A percentile compares a stretch with the other conserved stretches of the same genome.
Conservation (phyloP, 1,140 invertebrate genomes). For the Sitodiplosis mosellana region DNA sequence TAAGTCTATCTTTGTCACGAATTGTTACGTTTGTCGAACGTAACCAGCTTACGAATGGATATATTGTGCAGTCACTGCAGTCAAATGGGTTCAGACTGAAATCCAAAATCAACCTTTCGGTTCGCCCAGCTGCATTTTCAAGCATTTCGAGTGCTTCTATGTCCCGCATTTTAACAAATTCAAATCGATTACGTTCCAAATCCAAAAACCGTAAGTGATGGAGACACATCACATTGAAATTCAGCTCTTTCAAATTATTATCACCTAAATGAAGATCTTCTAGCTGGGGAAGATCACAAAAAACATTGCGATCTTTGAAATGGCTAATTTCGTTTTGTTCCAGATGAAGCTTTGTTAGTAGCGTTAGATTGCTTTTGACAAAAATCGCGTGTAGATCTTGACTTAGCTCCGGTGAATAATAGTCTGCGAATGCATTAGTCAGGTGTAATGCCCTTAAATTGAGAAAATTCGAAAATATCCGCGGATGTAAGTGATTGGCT, state of each 20-base stretch:
- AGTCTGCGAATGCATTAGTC: conserved; percentile 56
- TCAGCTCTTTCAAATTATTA: conserved; percentile 38
- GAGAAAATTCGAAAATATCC: conserved; percentile 60
- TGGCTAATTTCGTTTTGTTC: conserved; percentile 59
- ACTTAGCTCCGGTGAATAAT: conserved; percentile 37
- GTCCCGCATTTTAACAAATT: conserved; percentile 34
- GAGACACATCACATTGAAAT: conserved; percentile 49
- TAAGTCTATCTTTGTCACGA: conserved; percentile 33
- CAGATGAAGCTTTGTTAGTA: conserved; percentile 50
- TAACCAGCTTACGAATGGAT: conserved; percentile 43
- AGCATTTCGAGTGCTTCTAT: conserved; percentile 37
- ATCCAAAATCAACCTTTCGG: conserved; percentile 41
- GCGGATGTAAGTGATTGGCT: conserved; percentile 42
- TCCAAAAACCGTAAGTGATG: conserved; percentile 47
- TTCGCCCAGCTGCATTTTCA: conserved; percentile 24
- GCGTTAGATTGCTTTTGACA: conserved; percentile 43
- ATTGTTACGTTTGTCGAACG: conserved; percentile 38
- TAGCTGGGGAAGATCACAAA: conserved; percentile 48
- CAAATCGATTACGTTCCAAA: conserved; percentile 48
- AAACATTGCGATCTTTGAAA: conserved; percentile 43
- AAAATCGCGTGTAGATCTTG: conserved; percentile 54
- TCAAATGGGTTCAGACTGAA: conserved; percentile 45
- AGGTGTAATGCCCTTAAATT: conserved; percentile 53
- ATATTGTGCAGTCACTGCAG: conserved; percentile 44
- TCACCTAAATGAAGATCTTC: conserved; percentile 50